Evolutionary conservation across 2,888 invertebrate genomes (phyloP), one percentile per base, ranked within the genome.

Genomic region (Nemurella pictetii): DNA sequence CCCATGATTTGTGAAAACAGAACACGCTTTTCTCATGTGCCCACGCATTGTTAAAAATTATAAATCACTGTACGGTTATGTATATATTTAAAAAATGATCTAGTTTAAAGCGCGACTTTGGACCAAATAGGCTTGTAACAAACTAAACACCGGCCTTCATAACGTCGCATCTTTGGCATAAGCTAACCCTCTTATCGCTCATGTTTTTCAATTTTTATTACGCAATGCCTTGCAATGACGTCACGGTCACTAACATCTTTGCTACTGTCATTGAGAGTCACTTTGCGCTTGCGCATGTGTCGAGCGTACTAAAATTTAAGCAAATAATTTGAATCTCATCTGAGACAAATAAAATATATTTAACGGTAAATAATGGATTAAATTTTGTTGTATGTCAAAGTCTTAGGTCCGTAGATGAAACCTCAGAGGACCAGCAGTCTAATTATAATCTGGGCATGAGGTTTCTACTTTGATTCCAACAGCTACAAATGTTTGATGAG

Each of bases 1-100:
- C 7, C 81, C 26, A 36, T 81, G 55, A 28, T 81, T 82, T 12
- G 82, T 3, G 26, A 82, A 72, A 29, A 82, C 55, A 15, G 72
- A 27, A 72, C 55, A 72, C 82, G 55, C 28, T 27, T 28, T 36
- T 55, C 72, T 36, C 2, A 72, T 28, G 4, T 28, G 78, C 12
- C 55, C 82, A 72, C 55, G 55, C 82, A 82, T 82, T 26, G 27
- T 36, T 28, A 25, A 25, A 75, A 26, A 75, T 36, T 28, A 25
- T 2, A 75, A 26, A 75, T 12, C 27, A 75, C 29, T 75, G n/a
- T n/a, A n/a, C n/a, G n/a, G n/a, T 28, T 75, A 25, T 20, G 75
- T 75, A 75, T 15, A 28, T 26, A 2, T 27, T n/a, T 29, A 27
- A 55, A n/a, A 55, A 55, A 20, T 55, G 20, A 20, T 20, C 55